Percentiles rank a stretch among this genome's conserved stretches.
phyloP scores from a whole-genome alignment of 2,888 invertebrate species.

The Dicycla oo region DNA sequence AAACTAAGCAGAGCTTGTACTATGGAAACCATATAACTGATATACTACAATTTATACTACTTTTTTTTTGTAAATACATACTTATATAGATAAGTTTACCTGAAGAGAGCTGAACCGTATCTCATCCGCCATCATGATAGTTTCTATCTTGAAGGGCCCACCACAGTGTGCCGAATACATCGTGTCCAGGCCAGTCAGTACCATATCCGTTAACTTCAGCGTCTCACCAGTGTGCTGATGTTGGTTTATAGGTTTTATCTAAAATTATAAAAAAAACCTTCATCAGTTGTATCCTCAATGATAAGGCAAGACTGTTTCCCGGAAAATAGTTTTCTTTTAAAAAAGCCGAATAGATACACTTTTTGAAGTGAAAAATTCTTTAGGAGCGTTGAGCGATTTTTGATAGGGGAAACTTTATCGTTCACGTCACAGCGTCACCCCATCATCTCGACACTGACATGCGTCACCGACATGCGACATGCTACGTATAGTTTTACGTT shows the following conservation, averaged over 20 bases:
- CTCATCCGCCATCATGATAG: constrained; percentile 4
- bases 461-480: too few species aligned
- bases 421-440: too few species aligned
- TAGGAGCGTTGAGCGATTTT: too few species aligned
- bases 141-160: neutral
- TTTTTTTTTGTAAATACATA: too few species aligned
- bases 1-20: too few species aligned
- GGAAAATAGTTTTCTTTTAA: neutral
- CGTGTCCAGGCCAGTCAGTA: constrained; percentile 26
- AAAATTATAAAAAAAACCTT: constrained; percentile 5
- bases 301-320: neutral
- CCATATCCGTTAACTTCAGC: constrained; percentile 10
- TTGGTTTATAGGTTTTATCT: neutral
- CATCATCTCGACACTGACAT: too few species aligned
- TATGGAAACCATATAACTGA: too few species aligned
- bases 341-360: neutral
- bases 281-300: neutral
- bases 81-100: too few species aligned
- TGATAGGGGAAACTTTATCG: too few species aligned
- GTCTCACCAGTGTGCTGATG: neutral
- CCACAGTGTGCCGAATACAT: constrained; percentile 24
- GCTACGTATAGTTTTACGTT: too few species aligned
- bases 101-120: constrained; percentile 24
- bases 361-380: too few species aligned
- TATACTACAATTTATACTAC: too few species aligned